Evolutionary conservation across 2,113 vertebrate genomes (phyloP), one percentile per base, ranked within the genome.

Genomic region (Cathartes aura): DNA sequence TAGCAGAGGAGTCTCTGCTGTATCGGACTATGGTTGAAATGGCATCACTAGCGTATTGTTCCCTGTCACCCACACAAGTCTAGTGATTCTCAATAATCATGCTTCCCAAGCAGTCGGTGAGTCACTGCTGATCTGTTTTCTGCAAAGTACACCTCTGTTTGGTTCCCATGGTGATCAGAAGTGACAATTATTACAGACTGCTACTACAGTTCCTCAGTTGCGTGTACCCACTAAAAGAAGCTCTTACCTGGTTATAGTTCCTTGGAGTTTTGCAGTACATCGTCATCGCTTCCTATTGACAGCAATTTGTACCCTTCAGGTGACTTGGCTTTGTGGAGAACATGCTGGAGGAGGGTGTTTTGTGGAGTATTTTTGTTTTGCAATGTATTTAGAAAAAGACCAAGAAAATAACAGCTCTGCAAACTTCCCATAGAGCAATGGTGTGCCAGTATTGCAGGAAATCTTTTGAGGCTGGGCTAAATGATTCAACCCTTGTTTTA

Each of bases 121-220:
- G 87, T 97, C 96, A 96, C 87, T 91, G 80, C 89, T 94, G 94
- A 88, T 95, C 91, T 95, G 93, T 95, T 95, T 96, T 89, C 93
- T 93, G 81, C 84, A 87, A 64, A 95, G 87, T 4, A 97, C 87
- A 95, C 84, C 53, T 85, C 93, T 76, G 32, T 91, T 93, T 94
- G 58, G 97, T 97, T 97, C 87, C 96, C 95, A 96, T 94, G 91
- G 97, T 82, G 87, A 97, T 96, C 74, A 94, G 82, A 95, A 96
- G 62, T 76, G 71, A 93, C 95, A 97, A 43, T 96, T 93, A 93
- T 91, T 95, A 68, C 15, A 13, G 93, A 72, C 82, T 96, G 94
- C 91, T 93, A 87, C 97, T 96, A 95, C 82, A 52, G 63, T 59
- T 86, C 66, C 55, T 87, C 87, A 34, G 63, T 30, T 90, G 78